These are phyloP conservation scores for Oreonectes daqikongensis DNA, from an alignment of 2,797 vertebrate species.

Conservation along the genomic window DNA sequence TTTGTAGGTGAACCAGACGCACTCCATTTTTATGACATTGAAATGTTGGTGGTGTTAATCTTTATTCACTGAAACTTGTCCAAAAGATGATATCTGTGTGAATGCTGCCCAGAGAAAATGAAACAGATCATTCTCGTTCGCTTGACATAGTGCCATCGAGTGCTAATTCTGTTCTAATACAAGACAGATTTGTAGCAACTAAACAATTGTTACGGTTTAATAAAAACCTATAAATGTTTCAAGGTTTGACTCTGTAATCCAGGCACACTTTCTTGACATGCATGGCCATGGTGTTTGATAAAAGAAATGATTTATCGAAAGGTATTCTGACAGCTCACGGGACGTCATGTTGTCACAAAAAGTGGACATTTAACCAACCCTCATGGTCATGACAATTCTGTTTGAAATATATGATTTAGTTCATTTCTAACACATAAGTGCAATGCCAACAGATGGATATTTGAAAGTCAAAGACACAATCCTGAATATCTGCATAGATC, in stretches of 20 bases:
- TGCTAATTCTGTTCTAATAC: neutral
- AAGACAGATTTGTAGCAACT: neutral
- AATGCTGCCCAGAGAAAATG: neutral
- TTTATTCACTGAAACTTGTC: neutral
- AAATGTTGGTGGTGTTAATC: neutral
- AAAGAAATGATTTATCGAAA: neutral
- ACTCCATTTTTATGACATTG: neutral
- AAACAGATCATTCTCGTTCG: neutral
- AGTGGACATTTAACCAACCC: neutral
- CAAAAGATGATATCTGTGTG: neutral
- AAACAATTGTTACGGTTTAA: neutral
- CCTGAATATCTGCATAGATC: constrained; percentile 50
- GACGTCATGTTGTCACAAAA: neutral
- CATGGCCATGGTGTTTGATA: constrained; percentile 1
- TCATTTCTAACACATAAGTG: neutral
- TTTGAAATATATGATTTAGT: neutral
- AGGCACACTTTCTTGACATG: constrained; percentile 19
- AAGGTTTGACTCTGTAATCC: constrained; percentile 23
- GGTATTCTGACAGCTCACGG: neutral
- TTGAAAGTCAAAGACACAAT: constrained; percentile 22
- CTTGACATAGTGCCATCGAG: constrained; percentile 4
- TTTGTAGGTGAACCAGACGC: constrained; percentile 21
- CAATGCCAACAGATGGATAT: neutral
- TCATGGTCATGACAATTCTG: neutral
- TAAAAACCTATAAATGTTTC: neutral